A percentile compares a stretch with the other conserved stretches of the same genome.
These are phyloP conservation scores for Phytoseiulus persimilis DNA, from an alignment of 2,888 invertebrate genomes.

Conservation along the genomic window DNA sequence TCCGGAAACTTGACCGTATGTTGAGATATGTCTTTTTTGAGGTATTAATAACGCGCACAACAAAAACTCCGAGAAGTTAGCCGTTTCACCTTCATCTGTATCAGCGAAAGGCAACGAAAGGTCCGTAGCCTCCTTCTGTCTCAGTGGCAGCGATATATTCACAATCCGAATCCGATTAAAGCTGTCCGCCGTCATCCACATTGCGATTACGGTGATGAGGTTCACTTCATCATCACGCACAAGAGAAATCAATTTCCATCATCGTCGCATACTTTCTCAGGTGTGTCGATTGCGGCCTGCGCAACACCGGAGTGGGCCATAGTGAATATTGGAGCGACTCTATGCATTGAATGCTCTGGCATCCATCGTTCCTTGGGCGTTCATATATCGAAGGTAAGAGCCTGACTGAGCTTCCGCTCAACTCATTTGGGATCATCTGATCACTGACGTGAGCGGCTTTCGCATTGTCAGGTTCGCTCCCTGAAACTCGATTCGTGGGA, in stretches of 20 bases:
- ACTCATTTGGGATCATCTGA: slow-evolving; percentile 51
- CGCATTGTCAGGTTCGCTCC: slow-evolving; percentile 61
- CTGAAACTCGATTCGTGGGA: slow-evolving; percentile 94
- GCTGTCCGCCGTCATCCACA: too few species aligned
- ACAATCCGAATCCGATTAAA: too few species aligned
- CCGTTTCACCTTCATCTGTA: background rate
- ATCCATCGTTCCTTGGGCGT: slow-evolving; percentile 88
- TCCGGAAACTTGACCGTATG: too few species aligned
- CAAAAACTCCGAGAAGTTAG: background rate
- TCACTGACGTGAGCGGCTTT: too few species aligned
- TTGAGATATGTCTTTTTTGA: too few species aligned
- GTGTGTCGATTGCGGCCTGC: slow-evolving; percentile 84
- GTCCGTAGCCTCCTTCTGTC: too few species aligned
- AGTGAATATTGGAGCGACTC: slow-evolving; percentile 89
- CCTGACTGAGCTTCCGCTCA: too few species aligned
- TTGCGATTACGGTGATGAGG: too few species aligned
- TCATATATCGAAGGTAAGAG: slow-evolving; percentile 77
- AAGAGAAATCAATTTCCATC: too few species aligned
- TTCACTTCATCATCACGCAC: too few species aligned
- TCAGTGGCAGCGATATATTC: too few species aligned
- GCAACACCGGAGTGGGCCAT: slow-evolving; percentile 89
- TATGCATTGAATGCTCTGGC: slow-evolving; percentile 77
- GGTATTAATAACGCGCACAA: slow-evolving; percentile 32
- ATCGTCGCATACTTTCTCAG: too few species aligned
- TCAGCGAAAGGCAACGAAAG: slow-evolving; percentile 5